Percentiles rank a stretch among this genome's conserved stretches.
These are phyloP conservation scores for Artemia sp. DNA, from an alignment of 2,888 invertebrate genomes.

Conservation along the genomic window DNA sequence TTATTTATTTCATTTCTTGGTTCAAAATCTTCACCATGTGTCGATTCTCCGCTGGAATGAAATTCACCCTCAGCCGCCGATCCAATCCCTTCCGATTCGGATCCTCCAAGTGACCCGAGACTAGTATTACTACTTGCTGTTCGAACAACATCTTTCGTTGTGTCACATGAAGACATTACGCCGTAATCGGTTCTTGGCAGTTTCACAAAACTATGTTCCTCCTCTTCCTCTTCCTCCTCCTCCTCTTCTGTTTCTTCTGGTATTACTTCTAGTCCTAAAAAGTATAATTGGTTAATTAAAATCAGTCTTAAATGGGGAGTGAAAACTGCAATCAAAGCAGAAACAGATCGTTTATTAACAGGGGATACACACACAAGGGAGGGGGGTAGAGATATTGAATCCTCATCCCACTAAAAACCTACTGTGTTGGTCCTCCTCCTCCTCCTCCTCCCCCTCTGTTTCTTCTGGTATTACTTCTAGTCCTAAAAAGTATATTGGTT, in stretches of 20 bases:
- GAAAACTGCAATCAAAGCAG: no score
- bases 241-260: slow-evolving; percentile 7
- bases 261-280: slow-evolving; percentile 1
- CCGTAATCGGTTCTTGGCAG: neutral
- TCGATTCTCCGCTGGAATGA: slow-evolving; percentile 1
- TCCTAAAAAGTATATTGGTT: no score
- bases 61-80: slow-evolving; percentile 5
- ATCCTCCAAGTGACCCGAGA: slow-evolving; percentile 1
- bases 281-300: no score
- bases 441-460: no score
- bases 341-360: no score
- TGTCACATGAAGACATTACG: neutral
- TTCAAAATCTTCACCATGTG: neutral
- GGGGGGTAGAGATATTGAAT: no score
- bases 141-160: neutral
- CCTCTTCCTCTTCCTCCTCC: slow-evolving; percentile 5
- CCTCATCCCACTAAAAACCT: no score
- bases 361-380: no score
- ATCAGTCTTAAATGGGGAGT: no score
- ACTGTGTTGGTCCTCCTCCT: no score
- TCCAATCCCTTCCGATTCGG: slow-evolving; percentile 8
- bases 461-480: no score
- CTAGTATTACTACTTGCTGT: neutral
- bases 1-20: no score
- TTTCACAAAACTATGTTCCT: neutral